phyloP scores from a whole-genome alignment of 2,797 vertebrate genomes.

The Pangasius macronema region DNA sequence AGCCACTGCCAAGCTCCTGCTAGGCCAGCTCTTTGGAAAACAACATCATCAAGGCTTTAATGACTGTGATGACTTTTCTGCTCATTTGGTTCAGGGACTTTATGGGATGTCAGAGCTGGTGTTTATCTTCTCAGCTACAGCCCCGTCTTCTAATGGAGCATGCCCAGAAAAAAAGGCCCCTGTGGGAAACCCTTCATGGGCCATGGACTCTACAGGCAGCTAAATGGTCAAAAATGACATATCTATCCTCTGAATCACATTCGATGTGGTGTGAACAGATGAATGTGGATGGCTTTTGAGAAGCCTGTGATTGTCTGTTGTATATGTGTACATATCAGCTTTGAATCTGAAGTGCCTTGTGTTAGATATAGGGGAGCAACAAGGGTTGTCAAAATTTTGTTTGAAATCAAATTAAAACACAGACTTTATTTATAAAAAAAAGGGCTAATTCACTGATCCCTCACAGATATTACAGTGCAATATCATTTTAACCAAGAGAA shows the following conservation, averaged over 20 bases:
- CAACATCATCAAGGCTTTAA: slow-evolving; percentile 48
- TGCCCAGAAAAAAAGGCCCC: slow-evolving; percentile 67
- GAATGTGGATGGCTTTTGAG: neutral
- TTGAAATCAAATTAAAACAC: neutral
- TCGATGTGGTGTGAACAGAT: slow-evolving; percentile 14
- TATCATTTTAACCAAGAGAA: neutral
- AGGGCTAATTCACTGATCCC: neutral
- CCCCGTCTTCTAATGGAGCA: slow-evolving; percentile 66
- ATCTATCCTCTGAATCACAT: slow-evolving; percentile 64
- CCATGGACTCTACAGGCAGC: slow-evolving; percentile 68
- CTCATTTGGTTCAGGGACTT: slow-evolving; percentile 62
- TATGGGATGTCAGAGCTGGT: slow-evolving; percentile 66
- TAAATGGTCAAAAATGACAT: slow-evolving; percentile 73
- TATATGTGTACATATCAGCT: neutral
- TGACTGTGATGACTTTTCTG: slow-evolving; percentile 62
- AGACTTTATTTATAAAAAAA: neutral
- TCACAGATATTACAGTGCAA: neutral
- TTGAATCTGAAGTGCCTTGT: neutral
- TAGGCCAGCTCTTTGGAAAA: slow-evolving; percentile 32
- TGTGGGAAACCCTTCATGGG: slow-evolving; percentile 70
- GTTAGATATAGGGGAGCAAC: neutral
- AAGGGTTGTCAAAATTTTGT: neutral
- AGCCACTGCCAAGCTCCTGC: slow-evolving; percentile 3
- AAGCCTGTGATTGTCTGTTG: slow-evolving; percentile 5
- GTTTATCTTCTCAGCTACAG: slow-evolving; percentile 66